Conservation (phyloP, 2,888 invertebrate genomes). For the Sphinx pinastri region DNA sequence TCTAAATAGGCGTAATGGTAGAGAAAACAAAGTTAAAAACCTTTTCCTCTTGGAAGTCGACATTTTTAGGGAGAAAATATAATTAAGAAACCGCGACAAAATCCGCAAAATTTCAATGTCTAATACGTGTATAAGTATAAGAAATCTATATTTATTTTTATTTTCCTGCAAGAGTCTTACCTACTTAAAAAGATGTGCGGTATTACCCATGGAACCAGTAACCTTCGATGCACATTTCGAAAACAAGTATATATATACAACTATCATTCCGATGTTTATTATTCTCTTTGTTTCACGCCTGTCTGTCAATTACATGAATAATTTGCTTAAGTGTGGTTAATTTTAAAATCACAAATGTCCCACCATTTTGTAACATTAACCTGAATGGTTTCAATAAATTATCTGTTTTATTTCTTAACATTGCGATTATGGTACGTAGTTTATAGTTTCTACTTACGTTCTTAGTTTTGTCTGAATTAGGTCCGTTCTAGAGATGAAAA, state of each 20-base stretch:
- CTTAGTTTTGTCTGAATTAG: too few species aligned
- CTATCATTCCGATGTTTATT: background rate
- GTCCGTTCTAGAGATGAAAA: too few species aligned
- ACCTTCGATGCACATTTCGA: background rate
- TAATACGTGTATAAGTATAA: too few species aligned
- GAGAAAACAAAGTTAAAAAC: too few species aligned
- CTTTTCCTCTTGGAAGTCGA: too few species aligned
- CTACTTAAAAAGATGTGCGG: too few species aligned
- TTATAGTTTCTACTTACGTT: background rate
- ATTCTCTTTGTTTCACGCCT: constrained; percentile 24
- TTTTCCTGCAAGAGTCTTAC: too few species aligned
- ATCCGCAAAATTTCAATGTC: too few species aligned
- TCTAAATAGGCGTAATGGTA: too few species aligned
- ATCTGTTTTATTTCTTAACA: background rate
- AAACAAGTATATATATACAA: constrained; percentile 3
- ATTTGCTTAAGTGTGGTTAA: constrained; percentile 24
- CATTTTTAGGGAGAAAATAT: too few species aligned
- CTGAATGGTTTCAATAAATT: constrained; percentile 5
- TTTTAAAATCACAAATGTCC: constrained; percentile 14
- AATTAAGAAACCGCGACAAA: too few species aligned
- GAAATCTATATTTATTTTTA: too few species aligned
- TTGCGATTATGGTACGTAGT: background rate
- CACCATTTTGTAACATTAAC: constrained; percentile 1
- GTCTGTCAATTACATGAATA: constrained; percentile 26
- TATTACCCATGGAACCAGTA: background rate